Percentiles rank a stretch among this genome's conserved stretches.
Conservation (phyloP, 1,140 invertebrate species). For the Chironomus tepperi region DNA sequence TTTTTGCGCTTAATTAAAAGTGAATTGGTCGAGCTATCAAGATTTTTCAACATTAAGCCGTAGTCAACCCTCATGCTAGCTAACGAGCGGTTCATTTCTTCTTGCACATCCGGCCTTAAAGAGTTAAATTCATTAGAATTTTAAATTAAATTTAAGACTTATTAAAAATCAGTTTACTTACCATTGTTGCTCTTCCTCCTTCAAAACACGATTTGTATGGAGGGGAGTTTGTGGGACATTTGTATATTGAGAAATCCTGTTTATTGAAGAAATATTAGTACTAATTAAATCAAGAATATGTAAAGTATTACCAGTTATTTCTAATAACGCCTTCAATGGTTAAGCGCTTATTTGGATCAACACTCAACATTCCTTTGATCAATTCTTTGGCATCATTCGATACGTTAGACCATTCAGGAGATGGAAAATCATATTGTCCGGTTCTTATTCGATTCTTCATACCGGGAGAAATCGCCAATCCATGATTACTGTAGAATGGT, state of each 20-base stretch:
- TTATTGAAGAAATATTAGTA: too few species aligned
- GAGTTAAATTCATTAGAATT: neutral
- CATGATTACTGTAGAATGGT: slow-evolving; percentile 96
- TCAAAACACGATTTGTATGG: slow-evolving; percentile 75
- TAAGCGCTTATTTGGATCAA: slow-evolving; percentile 81
- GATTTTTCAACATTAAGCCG: slow-evolving; percentile 81
- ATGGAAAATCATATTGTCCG: slow-evolving; percentile 94
- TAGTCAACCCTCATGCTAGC: slow-evolving; percentile 96
- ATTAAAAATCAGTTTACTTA: neutral
- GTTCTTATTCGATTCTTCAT: slow-evolving; percentile 96
- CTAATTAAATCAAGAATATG: too few species aligned
- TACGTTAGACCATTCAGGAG: slow-evolving; percentile 92
- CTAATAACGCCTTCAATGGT: slow-evolving; percentile 85
- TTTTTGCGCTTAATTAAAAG: slow-evolving; percentile 69
- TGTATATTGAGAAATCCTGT: slow-evolving; percentile 58
- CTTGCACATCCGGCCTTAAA: slow-evolving; percentile 80
- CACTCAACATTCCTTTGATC: slow-evolving; percentile 86
- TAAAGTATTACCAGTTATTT: slow-evolving; percentile 59
- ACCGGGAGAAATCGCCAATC: slow-evolving; percentile 94
- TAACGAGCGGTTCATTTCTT: slow-evolving; percentile 94
- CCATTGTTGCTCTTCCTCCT: slow-evolving; percentile 88
- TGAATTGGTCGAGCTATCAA: slow-evolving; percentile 86
- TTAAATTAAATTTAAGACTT: neutral
- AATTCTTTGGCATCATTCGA: slow-evolving; percentile 91
- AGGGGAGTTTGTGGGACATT: slow-evolving; percentile 89